Base-by-base conservation (phyloP, 2,797 vertebrate genomes). In the Furcifer pardalis region DNA sequence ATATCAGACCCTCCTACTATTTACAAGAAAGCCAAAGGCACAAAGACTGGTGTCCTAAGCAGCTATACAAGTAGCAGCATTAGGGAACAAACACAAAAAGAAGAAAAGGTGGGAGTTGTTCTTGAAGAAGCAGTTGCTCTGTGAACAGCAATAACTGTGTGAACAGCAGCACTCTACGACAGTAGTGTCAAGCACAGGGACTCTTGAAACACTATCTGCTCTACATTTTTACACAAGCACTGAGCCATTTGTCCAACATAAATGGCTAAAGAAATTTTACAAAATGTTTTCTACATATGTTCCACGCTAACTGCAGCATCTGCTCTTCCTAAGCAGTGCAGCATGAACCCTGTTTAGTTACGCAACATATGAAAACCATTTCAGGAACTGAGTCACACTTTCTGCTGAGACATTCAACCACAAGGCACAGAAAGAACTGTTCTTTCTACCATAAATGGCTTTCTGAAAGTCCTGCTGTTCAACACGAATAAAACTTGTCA, bases 321-420 rank as follows among this genome's bases (percentile, higher is more conserved):
- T 72, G 66, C 37, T 60, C 65, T 79, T 77, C 32, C 72, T 84
- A 82, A 78, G 78, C 40, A 79, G 74, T 27, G 23, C 46, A 66
- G 82, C 65, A 84, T 86, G 71, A 93, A 83, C 30, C 59, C 56
- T 83, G 56, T 86, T 91, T 2, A 86, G 89, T 92, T 92, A 88
- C 63, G 84, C 35, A 71, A 91, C 91, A 93, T 92, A 30, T 93
- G 91, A 95, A 95, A 95, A 94, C 90, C 93, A 94, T 95, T 94
- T 96, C 92, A 93, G 95, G 95, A 95, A 95, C 95, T 96, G 97
- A 98, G 94, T 97, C 97, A 97, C 89, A 96, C 96, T 98, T 99
- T 98, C 98, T 98, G 97, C 96, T 97, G 94, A 75, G 32, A 85
- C 90, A 90, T 89, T 93, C 95, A 95, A 96, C 94, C 94, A 95